These are phyloP conservation scores for Dicycla oo DNA, from an alignment of 2,888 invertebrate genomes.

Conservation along the genomic window DNA sequence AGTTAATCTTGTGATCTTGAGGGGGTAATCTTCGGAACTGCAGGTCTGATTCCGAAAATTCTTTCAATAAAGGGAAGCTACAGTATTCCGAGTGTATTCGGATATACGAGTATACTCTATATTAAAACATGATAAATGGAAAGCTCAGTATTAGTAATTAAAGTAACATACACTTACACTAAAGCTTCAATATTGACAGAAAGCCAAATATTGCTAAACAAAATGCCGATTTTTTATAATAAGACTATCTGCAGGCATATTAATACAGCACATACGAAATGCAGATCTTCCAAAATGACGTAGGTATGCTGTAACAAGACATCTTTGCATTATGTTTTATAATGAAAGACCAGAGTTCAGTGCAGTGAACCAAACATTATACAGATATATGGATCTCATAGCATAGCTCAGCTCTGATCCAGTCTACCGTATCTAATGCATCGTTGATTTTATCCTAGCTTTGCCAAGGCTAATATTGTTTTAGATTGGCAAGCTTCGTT, in stretches of 20 bases:
- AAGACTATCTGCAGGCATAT: neutral
- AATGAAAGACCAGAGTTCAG: slow-evolving; percentile 18
- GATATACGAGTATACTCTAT: too few relatives aligned
- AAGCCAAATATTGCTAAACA: neutral
- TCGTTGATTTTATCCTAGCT: slow-evolving; percentile 42
- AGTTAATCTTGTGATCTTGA: too few relatives aligned
- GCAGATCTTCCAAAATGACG: slow-evolving; percentile 9
- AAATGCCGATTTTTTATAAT: neutral
- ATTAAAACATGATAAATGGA: too few relatives aligned
- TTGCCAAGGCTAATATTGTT: slow-evolving; percentile 23
- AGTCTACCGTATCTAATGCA: slow-evolving; percentile 44
- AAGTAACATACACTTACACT: neutral
- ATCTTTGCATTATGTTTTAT: slow-evolving; percentile 12
- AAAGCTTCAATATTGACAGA: neutral
- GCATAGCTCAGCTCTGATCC: slow-evolving; percentile 20
- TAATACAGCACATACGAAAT: neutral
- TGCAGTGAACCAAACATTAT: slow-evolving; percentile 32
- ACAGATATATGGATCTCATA: slow-evolving; percentile 36
- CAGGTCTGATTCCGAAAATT: too few relatives aligned
- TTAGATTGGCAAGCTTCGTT: slow-evolving; percentile 7
- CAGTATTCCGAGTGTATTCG: too few relatives aligned
- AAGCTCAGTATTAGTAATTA: neutral
- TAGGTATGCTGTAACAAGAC: slow-evolving; percentile 2
- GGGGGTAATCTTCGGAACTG: too few relatives aligned
- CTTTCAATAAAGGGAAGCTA: too few relatives aligned